A percentile compares a stretch with the other conserved stretches of the same genome.
phyloP scores from a whole-genome alignment of 1,140 invertebrate genomes.

The Dreissena rostriformis region DNA sequence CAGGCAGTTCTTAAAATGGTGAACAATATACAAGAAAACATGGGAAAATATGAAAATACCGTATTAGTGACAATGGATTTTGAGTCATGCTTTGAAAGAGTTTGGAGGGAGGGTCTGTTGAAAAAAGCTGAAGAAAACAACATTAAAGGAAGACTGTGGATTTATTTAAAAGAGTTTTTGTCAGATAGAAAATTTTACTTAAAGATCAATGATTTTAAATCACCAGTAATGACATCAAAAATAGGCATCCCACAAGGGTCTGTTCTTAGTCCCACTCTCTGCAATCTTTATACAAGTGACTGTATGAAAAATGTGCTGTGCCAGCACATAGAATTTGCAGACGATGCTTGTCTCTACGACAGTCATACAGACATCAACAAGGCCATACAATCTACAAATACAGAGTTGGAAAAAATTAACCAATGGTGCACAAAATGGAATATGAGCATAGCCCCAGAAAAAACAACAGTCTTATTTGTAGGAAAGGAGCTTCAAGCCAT shows the following conservation, averaged over 20 bases:
- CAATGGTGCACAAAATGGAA: slow-evolving; percentile 6
- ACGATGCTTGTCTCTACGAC: slow-evolving; percentile 5
- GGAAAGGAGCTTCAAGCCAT: background rate
- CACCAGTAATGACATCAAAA: slow-evolving; percentile 13
- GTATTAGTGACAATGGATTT: slow-evolving; percentile 4
- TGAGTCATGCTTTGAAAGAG: slow-evolving; percentile 26
- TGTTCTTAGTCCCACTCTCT: slow-evolving; percentile 13
- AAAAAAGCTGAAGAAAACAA: background rate
- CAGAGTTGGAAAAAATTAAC: background rate
- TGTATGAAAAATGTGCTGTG: background rate
- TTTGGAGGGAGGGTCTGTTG: background rate
- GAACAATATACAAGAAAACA: background rate
- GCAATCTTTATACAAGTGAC: slow-evolving; percentile 26
- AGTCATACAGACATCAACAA: background rate
- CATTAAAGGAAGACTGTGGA: slow-evolving; percentile 1
- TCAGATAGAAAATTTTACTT: slow-evolving; percentile 8
- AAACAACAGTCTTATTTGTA: background rate
- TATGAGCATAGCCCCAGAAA: slow-evolving; percentile 23
- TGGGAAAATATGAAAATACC: background rate
- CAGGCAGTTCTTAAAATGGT: background rate
- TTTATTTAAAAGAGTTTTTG: slow-evolving; percentile 5
- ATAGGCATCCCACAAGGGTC: slow-evolving; percentile 25
- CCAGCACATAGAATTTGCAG: slow-evolving; percentile 2
- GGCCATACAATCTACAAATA: background rate
- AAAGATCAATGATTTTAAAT: background rate